Base-by-base conservation (phyloP, 2,888 invertebrate genomes). In the Xestia sexstrigata region DNA sequence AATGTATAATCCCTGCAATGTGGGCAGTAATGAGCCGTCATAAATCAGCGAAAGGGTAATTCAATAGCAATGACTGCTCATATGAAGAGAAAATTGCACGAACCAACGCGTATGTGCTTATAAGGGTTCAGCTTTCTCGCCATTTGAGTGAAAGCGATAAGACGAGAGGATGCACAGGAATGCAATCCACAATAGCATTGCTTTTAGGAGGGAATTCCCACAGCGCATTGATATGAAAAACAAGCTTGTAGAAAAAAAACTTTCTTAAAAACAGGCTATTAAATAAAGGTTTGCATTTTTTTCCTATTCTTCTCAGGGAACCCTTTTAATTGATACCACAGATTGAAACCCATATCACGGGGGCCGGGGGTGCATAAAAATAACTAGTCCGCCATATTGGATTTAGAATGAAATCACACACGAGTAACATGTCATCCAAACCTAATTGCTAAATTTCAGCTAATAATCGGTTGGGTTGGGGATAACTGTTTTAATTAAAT, bases 61-160 rank as follows among this genome's bases (percentile, higher is more conserved):
- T 86, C 78, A 83, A 88, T 83, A 82, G 87, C 76, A 79, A 81
- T 75, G 73, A 78, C 74, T 70, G 80, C 78, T 85, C 69, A 52
- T 82, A 86, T 81, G 76, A 72, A 86, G 86, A 87, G 88, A 86
- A 88, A 87, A 89, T 87, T 78, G 67, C 79, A 76, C 69, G 70
- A 82, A 65, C 49, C 45, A 26, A 39, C 35, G n/a, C 13, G 42
- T 68, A 69, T 74, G 77, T 81, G 76, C 83, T 84, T 86, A 85
- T 83, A 89, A 86, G 85, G 87, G 87, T 68, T 87, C 84, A 78
- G 81, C 86, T 89, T 89, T 90, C 90, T 74, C 88, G 85, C 62
- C 63, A 87, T 88, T 76, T 70, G 71, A 88, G 91, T 86, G 91
- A 93, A 92, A 93, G 90, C 86, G 77, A 63, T 49, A 72, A 83